Base-by-base conservation (phyloP, 2,113 vertebrate species). In the Nestor notabilis region DNA sequence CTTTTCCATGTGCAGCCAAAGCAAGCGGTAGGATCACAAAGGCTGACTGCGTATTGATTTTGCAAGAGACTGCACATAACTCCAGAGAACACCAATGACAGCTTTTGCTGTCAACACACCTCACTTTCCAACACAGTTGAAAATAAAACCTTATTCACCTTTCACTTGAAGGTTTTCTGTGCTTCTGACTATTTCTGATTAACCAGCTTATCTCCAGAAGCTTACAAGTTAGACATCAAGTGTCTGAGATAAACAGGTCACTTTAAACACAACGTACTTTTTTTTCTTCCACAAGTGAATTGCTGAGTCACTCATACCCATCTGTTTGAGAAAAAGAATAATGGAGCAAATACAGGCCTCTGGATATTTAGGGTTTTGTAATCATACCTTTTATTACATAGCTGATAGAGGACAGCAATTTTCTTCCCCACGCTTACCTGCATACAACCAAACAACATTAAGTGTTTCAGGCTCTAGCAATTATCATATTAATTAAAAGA, bases 121-220 rank as follows among this genome's bases (percentile, higher is more conserved):
- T 52, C 84, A 85, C 41, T 77, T 90, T 65, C n/a, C 28, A 23
- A 16, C 10, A 19, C 29, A 83, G 55, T 21, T 63, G 47, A 52
- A 58, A 83, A 83, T 70, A 72, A 55, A 94, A 35, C 5, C 2
- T 89, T 77, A 35, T 60, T 94, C 21, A 71, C 13, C 16, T 68
- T 71, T 64, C 78, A 75, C 39, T 43, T 88, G 41, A 87, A 46
- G 27, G 4, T 63, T 58, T 91, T 84, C 37, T 9, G 1, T 69
- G 16, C 55, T 95, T 94, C 61, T 90, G 27, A 70, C 61, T 41
- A 19, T 83, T 97, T 94, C 74, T 96, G 41, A 84, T 94, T 79
- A 97, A 91, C 69, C 61, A 81, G 25, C 52, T 91, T 31, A 46
- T 91, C 50, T 90, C 56, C 85, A 80, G 39, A 43, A 84, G 60